Evolutionary conservation across 2,797 vertebrate species (phyloP), one percentile per base, ranked within the genome.

Genomic region (Phrynocephalus guinanensis): DNA sequence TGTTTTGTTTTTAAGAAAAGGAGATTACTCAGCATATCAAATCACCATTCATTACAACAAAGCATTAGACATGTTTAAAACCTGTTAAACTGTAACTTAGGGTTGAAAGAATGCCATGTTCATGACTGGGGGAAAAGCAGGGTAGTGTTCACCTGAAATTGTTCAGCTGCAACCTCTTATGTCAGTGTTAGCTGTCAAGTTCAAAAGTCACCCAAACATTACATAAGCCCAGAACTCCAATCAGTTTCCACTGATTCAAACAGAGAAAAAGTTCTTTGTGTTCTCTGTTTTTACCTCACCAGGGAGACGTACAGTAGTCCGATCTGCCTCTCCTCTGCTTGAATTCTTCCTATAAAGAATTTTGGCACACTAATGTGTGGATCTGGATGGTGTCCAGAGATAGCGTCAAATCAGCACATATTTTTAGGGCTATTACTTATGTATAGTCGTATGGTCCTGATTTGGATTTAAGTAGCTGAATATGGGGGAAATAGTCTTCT

Each of bases 1-100:
- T 76, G 85, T 91, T 93, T 91, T 82, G 6, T 26, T 75, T 75
- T 84, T 44, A 84, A 82, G 85, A 94, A 91, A 90, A 82, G 73
- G 91, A 91, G 91, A 90, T 92, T 93, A 92, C 81, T 84, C 86
- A 82, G 92, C 73, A 20, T 70, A 63, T 72, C 22, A 72, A 72
- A 86, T 77, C 33, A 77, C 84, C 33, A 5, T 79, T 87, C 38
- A 93, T 79, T 87, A 76, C 84, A 92, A 82, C 10, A 22, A 30
- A 71, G 90, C 79, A 90, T 92, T 68, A 92, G 86, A 89, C 72
- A 86, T 91, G 85, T 91, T 93, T 91, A 91, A 86, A 90, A 89
- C 85, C 71, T 90, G 93, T 89, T 89, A 79, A 90, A 77, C 16
- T 82, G 85, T 89, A 91, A 75, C 66, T 80, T 67, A 18, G 18